phyloP scores from a whole-genome alignment of 2,797 vertebrate species.

The Gastrophryne carolinensis region DNA sequence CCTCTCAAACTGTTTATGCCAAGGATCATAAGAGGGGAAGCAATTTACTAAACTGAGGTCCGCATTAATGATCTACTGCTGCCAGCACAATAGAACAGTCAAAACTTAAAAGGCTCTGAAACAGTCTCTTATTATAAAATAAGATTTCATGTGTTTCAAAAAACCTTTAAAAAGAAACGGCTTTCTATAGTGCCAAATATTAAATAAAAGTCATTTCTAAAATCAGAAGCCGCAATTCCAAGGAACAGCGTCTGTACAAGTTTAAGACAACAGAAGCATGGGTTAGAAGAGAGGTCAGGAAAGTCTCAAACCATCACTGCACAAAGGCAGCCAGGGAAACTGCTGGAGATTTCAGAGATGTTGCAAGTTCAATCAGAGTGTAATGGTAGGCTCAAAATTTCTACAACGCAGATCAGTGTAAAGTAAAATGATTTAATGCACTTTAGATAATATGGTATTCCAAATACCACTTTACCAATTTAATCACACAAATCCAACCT shows the following conservation, averaged over 20 bases:
- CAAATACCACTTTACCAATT: no score
- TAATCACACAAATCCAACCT: no score
- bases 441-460: neutral
- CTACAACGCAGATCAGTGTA: neutral
- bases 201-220: slow-evolving; percentile 22
- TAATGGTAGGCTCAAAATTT: slow-evolving; percentile 13
- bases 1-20: no score
- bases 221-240: slow-evolving; percentile 34
- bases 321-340: slow-evolving; percentile 34
- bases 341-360: slow-evolving; percentile 24
- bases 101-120: neutral
- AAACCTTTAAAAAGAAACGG: neutral
- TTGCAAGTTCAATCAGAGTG: slow-evolving; percentile 40
- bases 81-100: neutral
- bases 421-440: neutral
- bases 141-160: neutral
- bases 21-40: no score
- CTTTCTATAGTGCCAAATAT: neutral
- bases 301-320: slow-evolving; percentile 28
- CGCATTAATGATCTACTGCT: neutral
- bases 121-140: neutral
- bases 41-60: no score
- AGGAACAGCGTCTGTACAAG: slow-evolving; percentile 28
- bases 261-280: slow-evolving; percentile 39
- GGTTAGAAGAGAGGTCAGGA: slow-evolving; percentile 25